A percentile compares a stretch with the other conserved stretches of the same genome.
Conservation (phyloP, 2,797 vertebrate species). For the Aeoliscus strigatus region DNA sequence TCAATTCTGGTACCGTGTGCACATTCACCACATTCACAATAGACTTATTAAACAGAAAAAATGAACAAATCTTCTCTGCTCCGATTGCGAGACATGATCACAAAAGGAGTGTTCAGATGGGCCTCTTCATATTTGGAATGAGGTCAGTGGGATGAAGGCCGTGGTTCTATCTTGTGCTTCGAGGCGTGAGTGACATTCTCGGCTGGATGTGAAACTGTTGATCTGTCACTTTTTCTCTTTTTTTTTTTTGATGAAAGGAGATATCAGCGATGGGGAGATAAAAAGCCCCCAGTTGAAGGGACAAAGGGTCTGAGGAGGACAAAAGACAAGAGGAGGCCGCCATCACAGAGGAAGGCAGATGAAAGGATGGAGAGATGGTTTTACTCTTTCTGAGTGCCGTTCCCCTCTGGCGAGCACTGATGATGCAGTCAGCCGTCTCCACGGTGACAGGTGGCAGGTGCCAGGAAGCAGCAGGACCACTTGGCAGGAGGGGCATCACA, state of each 20-base stretch:
- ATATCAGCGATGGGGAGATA: constrained; percentile 52
- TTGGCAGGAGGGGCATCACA: constrained; percentile 65
- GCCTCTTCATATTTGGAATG: constrained; percentile 66
- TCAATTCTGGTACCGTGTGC: constrained; percentile 38
- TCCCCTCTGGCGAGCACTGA: constrained; percentile 64
- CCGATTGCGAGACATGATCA: constrained; percentile 42
- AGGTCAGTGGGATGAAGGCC: constrained; percentile 67
- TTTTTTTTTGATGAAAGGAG: constrained; percentile 57
- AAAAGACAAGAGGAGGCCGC: constrained; percentile 41
- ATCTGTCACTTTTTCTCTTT: constrained; percentile 56
- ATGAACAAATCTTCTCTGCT: constrained; percentile 41
- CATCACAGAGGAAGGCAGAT: constrained; percentile 56
- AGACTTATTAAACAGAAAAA: constrained; percentile 50
- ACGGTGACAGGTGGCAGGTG: constrained; percentile 73
- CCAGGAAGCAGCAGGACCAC: constrained; percentile 66
- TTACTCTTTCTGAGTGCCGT: constrained; percentile 53
- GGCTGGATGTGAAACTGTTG: constrained; percentile 52
- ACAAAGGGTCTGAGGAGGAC: constrained; percentile 31
- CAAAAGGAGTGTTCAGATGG: constrained; percentile 61
- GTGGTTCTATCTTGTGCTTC: constrained; percentile 54
- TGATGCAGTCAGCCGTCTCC: constrained; percentile 74
- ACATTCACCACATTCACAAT: constrained; percentile 45
- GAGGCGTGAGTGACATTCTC: constrained; percentile 56
- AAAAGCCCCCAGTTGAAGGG: constrained; percentile 49
- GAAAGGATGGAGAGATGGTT: constrained; percentile 61